A percentile compares a stretch with the other conserved stretches of the same genome.
Conservation (phyloP, 2,888 invertebrate species). For the Pyrocoelia pectoralis region DNA sequence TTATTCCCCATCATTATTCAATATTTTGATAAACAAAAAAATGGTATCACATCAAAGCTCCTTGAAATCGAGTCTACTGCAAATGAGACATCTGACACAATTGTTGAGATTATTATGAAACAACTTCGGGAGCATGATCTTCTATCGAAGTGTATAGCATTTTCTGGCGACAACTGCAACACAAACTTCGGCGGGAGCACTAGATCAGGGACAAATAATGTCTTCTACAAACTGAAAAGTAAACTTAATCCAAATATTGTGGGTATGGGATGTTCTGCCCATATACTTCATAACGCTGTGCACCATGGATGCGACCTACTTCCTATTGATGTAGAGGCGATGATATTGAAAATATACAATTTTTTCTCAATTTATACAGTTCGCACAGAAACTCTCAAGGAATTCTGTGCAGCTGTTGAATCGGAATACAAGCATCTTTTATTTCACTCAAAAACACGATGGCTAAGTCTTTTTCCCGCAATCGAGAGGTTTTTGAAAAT, state of each 20-base stretch:
- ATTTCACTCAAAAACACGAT: slow-evolving; percentile 21
- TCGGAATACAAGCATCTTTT: slow-evolving; percentile 22
- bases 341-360: slow-evolving; percentile 29
- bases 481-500: slow-evolving; percentile 16
- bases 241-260: too few species aligned
- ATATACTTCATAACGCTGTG: too few species aligned
- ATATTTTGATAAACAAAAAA: slow-evolving; percentile 31
- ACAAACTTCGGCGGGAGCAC: slow-evolving; percentile 23
- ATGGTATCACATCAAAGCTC: not conserved
- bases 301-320: too few species aligned
- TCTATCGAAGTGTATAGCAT: slow-evolving; percentile 15
- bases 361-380: slow-evolving; percentile 26
- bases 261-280: too few species aligned
- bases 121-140: slow-evolving; percentile 9
- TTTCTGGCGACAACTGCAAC: slow-evolving; percentile 22
- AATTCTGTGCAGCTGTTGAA: slow-evolving; percentile 21
- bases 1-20: slow-evolving; percentile 47
- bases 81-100: slow-evolving; percentile 15
- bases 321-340: slow-evolving; percentile 27
- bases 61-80: slow-evolving; percentile 1
- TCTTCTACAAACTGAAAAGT: too few species aligned
- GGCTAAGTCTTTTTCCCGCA: slow-evolving; percentile 24
- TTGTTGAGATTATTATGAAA: not conserved
- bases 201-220: slow-evolving; percentile 4
- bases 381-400: slow-evolving; percentile 18